Percentiles rank a stretch among this genome's conserved stretches.
phyloP scores from a whole-genome alignment of 2,888 invertebrate genomes.

The Ochlodes sylvanus region DNA sequence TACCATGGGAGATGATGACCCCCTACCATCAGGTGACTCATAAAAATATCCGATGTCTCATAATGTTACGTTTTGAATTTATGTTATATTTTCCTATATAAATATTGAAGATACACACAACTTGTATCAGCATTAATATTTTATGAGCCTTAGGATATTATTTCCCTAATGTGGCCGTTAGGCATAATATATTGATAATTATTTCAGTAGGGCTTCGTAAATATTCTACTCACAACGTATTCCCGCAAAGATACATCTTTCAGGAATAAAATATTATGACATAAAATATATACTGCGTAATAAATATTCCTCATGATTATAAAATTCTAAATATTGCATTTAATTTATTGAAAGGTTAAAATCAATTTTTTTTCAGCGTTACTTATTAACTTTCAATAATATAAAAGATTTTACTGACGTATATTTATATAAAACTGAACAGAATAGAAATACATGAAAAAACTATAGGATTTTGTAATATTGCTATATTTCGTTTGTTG shows the following conservation, averaged over 20 bases:
- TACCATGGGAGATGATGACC: too few relatives aligned
- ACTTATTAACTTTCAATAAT: too few relatives aligned
- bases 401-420: not conserved
- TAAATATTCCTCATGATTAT: not conserved
- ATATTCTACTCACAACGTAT: conserved; percentile 56
- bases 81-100: conserved; percentile 29
- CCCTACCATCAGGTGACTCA: too few relatives aligned
- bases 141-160: conserved; percentile 62
- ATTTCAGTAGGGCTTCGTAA: conserved; percentile 62
- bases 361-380: too few relatives aligned
- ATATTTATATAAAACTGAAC: too few relatives aligned
- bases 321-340: too few relatives aligned
- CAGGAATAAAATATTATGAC: conserved; percentile 28
- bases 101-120: conserved; percentile 31
- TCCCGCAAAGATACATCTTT: conserved; percentile 21
- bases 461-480: not conserved
- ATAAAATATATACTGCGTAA: conserved; percentile 13
- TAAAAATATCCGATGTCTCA: not conserved
- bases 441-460: too few relatives aligned
- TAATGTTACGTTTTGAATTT: not conserved
- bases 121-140: conserved; percentile 60
- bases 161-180: conserved; percentile 77
- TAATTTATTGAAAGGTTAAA: too few relatives aligned
- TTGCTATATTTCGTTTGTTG: too few relatives aligned
- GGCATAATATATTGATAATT: conserved; percentile 77